Evolutionary conservation across 2,888 invertebrate species (phyloP).

Genomic region (Schrankia costaestrigalis): DNA sequence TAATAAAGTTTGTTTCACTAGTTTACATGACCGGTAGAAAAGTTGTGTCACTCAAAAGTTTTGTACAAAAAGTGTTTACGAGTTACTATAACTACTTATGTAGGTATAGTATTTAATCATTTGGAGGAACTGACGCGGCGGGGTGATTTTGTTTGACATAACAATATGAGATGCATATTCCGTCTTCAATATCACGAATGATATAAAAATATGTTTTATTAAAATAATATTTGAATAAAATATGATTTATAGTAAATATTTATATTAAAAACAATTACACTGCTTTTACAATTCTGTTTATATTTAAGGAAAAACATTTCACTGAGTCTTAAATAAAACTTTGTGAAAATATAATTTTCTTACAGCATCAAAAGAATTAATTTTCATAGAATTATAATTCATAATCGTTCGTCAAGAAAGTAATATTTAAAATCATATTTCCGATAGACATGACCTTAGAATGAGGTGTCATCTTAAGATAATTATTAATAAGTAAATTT

Average conservation of each 20-base stretch:
- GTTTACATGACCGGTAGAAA: slow-evolving; percentile 54
- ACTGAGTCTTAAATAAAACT: slow-evolving; percentile 15
- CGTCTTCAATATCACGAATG: no score
- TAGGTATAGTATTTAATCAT: slow-evolving; percentile 15
- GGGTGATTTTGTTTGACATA: slow-evolving; percentile 9
- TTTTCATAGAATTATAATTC: slow-evolving; percentile 29
- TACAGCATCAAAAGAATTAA: slow-evolving; percentile 28
- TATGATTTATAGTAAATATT: no score
- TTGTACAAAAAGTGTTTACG: slow-evolving; percentile 58
- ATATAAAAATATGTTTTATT: not conserved
- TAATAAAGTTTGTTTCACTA: slow-evolving; percentile 58
- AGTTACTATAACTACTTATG: slow-evolving; percentile 46
- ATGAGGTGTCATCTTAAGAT: slow-evolving; percentile 6
- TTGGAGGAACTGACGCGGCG: slow-evolving; percentile 5
- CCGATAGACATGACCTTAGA: slow-evolving; percentile 38
- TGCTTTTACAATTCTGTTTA: slow-evolving; percentile 4
- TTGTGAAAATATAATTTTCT: slow-evolving; percentile 14
- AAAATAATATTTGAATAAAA: no score
- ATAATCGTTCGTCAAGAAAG: slow-evolving; percentile 23
- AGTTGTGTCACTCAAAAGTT: slow-evolving; percentile 72
- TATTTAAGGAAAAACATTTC: not conserved
- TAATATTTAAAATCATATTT: slow-evolving; percentile 42
- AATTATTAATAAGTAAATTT: not conserved
- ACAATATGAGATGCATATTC: slow-evolving; percentile 2
- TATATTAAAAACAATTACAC: no score